These are phyloP conservation scores for Polypterus senegalus DNA, from an alignment of 2,113 vertebrate genomes.

Conservation along the genomic window DNA sequence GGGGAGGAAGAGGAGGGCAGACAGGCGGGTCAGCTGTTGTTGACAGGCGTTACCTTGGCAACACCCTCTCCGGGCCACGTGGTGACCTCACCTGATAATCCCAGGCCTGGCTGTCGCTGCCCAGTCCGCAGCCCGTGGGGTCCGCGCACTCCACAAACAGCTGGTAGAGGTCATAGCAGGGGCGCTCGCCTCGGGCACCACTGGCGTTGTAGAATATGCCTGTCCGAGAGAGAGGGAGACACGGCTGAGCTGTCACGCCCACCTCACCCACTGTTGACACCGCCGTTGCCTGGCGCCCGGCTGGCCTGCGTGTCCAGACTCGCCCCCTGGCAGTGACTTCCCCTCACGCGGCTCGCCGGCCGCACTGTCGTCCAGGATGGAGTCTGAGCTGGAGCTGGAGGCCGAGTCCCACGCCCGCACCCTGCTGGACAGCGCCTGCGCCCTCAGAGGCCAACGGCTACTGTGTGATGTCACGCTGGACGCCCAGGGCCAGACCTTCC, in stretches of 20 bases:
- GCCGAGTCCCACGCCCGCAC: conserved; percentile 23
- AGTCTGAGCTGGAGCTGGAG: background rate
- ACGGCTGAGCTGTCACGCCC: too few species aligned
- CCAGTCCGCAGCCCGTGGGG: conserved; percentile 75
- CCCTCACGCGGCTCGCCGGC: too few species aligned
- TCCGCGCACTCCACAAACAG: conserved; percentile 70
- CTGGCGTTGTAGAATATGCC: conserved; percentile 71
- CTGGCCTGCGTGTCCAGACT: too few species aligned
- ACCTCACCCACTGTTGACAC: too few species aligned
- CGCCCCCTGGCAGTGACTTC: too few species aligned
- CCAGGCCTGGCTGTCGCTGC: conserved; percentile 66
- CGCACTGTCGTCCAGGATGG: too few species aligned
- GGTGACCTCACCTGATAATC: conserved; percentile 72
- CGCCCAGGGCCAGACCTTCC: conserved; percentile 32
- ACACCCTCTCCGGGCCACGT: background rate
- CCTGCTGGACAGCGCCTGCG: conserved; percentile 26
- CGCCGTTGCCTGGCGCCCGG: too few species aligned
- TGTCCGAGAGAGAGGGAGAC: too few species aligned
- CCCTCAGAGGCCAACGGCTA: background rate
- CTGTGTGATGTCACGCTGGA: conserved; percentile 25
- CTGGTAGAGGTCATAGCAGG: conserved; percentile 62
- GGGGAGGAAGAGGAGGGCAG: background rate
- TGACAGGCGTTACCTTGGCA: background rate
- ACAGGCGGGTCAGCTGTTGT: background rate
- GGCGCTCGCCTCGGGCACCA: conserved; percentile 12